These are phyloP conservation scores for Scomber colias DNA, from an alignment of 2,113 vertebrate species.

Conservation along the genomic window DNA sequence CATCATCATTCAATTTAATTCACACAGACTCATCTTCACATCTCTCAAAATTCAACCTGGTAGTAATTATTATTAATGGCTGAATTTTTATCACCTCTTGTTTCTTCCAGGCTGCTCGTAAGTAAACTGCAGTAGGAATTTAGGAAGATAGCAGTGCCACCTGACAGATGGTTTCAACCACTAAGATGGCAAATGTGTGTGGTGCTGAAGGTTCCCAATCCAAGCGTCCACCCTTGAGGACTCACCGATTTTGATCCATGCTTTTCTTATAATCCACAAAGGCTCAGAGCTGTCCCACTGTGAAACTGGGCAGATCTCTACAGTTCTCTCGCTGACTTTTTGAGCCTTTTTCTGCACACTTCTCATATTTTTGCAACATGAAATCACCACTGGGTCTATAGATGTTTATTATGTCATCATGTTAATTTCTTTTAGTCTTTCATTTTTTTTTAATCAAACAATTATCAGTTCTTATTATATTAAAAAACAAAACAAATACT, in stretches of 20 bases:
- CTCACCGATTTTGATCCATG: conserved; percentile 8
- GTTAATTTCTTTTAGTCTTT: background rate
- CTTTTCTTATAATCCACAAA: background rate
- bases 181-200: background rate
- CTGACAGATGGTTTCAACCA: conserved; percentile 1
- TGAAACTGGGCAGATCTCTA: too few species aligned
- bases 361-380: background rate
- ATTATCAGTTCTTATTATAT: background rate
- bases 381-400: background rate
- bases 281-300: too few species aligned
- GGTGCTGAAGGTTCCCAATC: background rate
- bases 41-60: conserved; percentile 6
- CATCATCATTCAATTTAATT: conserved; percentile 20
- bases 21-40: conserved; percentile 2
- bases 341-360: too few species aligned
- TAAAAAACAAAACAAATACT: background rate
- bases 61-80: conserved; percentile 15
- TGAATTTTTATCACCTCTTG: background rate
- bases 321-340: too few species aligned
- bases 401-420: background rate
- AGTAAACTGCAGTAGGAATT: conserved; percentile 25
- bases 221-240: background rate
- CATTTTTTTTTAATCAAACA: background rate
- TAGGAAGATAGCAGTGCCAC: background rate
- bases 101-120: background rate